These are phyloP conservation scores for Tethya wilhelma DNA, from an alignment of 37 sponge, comb jelly and placozoan genomes.

Conservation along the genomic window DNA sequence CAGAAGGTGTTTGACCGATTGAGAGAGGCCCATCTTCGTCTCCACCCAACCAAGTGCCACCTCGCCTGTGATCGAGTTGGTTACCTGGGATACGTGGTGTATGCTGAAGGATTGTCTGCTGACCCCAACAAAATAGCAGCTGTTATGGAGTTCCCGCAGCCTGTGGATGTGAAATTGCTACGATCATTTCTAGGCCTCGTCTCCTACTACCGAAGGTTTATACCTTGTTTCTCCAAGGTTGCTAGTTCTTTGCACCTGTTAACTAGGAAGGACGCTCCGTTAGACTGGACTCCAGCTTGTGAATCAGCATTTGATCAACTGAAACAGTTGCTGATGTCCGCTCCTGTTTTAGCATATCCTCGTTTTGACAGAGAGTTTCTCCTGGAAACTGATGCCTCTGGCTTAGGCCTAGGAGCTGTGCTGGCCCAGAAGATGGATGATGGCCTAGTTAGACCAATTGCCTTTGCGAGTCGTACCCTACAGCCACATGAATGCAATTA, in stretches of 20 bases:
- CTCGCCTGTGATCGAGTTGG: no score
- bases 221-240: no score
- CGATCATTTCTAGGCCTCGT: no score
- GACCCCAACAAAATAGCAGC: no score
- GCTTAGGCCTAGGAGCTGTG: conserved; percentile 57
- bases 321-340: conserved; percentile 30
- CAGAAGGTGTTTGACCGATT: conserved; percentile 20
- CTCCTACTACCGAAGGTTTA: no score
- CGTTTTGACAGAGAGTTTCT: conserved; percentile 13
- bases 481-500: conserved; percentile 56
- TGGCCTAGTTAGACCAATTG: conserved; percentile 26
- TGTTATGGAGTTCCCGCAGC: no score
- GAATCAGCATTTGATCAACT: conserved; percentile 55
- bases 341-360: conserved; percentile 56
- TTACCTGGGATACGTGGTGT: no score
- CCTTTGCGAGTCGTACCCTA: conserved; percentile 65
- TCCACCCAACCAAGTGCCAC: no score
- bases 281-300: conserved; percentile 40
- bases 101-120: no score
- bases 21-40: conserved; percentile 1
- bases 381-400: conserved; percentile 74
- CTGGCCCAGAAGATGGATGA: conserved; percentile 51
- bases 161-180: no score
- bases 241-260: conserved; percentile 45
- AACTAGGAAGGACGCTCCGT: conserved; percentile 37